Percentiles rank a stretch among this genome's conserved stretches.
phyloP scores from a whole-genome alignment of 2,888 invertebrate species.

The Petrolisthes manimaculis region DNA sequence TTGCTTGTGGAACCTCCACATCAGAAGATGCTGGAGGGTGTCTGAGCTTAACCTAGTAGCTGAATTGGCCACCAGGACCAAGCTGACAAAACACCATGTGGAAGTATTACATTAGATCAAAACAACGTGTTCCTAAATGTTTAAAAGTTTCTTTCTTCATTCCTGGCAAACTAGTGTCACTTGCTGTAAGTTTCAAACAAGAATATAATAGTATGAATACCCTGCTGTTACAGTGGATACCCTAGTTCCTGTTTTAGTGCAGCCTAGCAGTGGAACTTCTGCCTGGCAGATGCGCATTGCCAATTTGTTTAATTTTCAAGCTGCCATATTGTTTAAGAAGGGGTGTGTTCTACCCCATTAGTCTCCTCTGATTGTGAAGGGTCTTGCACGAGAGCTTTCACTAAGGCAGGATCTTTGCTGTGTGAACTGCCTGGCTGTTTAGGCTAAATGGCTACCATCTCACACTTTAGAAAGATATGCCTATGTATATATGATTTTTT shows the following conservation, averaged over 20 bases:
- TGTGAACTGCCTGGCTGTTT: slow-evolving; percentile 39
- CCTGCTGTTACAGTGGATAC: not conserved
- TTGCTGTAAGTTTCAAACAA: not conserved
- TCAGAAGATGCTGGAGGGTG: not conserved
- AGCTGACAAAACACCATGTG: slow-evolving; percentile 14
- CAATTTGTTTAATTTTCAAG: slow-evolving; percentile 40
- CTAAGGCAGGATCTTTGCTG: slow-evolving; percentile 44
- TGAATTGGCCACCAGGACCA: slow-evolving; percentile 34
- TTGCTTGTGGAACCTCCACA: not conserved
- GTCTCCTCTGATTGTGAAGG: slow-evolving; percentile 43
- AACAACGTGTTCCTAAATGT: not conserved
- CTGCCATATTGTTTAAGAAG: slow-evolving; percentile 52
- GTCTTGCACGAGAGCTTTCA: slow-evolving; percentile 44
- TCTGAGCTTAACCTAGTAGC: slow-evolving; percentile 42
- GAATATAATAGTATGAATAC: not conserved
- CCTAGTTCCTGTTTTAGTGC: not conserved
- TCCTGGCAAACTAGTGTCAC: not conserved
- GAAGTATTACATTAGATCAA: not conserved
- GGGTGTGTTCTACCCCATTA: slow-evolving; percentile 24
- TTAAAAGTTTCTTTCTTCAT: not conserved
- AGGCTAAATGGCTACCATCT: slow-evolving; percentile 33
- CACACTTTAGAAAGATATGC: slow-evolving; percentile 45
- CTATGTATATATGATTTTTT: slow-evolving; percentile 58
- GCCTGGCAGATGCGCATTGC: slow-evolving; percentile 33
- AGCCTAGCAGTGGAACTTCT: slow-evolving; percentile 6